Evolutionary conservation across 2,888 invertebrate species (phyloP), one percentile per base, ranked within the genome.

Genomic region (Thalpophila matura): DNA sequence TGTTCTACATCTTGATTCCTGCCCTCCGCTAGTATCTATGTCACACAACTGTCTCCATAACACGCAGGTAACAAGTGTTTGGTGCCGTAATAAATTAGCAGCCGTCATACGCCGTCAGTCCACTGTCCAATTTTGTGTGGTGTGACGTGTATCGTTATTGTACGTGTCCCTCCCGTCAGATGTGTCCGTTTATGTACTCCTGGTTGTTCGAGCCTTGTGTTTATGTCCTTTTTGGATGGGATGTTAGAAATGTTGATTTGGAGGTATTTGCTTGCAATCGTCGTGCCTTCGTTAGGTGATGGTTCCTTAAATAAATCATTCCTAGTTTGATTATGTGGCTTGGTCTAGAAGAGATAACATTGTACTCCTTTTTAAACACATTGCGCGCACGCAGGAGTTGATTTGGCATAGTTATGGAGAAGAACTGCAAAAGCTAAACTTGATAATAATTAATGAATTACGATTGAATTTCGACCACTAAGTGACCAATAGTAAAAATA

Each of bases 31-130:
- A n/a, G 14, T 38, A 29, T 16, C 22, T 20, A 18, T 33, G 26
- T 38, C 5, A 31, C 31, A 51, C 46, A 71, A 47, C 33, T 51
- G 37, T 57, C 46, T 26, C 50, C 33, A 22, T 51, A 42, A 60
- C 54, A 45, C 29, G 29, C 31, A 20, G 54, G 27, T 27, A 49
- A 65, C 53, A 50, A 71, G 29, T 70, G 64, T 72, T 46, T 47
- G 49, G 49, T 22, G 27, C 24, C n/a, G 37, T 59, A 70, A 74
- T 77, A 70, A 67, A 80, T 77, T 74, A 74, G 55, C 42, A 53
- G 57, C 49, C 40, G 59, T 74, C 70, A 70, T 74, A 67, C 20
- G 45, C 43, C 70, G 74, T 80, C 74, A 80, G 54, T 67, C 66
- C 20, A 37, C 43, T 62, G 77, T 80, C 74, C 74, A 80, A 77